Conservation (phyloP, 2,113 vertebrate species). For the Larimichthys polyactis region DNA sequence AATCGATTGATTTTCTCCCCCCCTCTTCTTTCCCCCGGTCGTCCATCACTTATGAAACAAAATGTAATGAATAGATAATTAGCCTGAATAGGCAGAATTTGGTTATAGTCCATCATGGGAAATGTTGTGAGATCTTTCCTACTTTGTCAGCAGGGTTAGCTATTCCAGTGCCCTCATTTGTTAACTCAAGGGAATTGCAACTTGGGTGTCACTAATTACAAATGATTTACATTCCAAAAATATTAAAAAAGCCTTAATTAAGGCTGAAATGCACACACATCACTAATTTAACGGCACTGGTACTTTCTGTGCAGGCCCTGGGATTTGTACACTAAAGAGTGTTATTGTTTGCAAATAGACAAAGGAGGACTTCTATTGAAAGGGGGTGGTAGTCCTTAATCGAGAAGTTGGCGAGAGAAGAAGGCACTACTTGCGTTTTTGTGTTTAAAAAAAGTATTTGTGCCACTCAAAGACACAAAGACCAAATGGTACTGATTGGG, state of each 20-base stretch:
- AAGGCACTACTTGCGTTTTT: neutral
- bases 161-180: constrained; percentile 60
- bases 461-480: neutral
- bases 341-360: constrained; percentile 6
- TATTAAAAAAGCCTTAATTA: constrained; percentile 59
- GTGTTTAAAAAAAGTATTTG: neutral
- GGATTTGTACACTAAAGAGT: neutral
- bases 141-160: constrained; percentile 75
- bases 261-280: constrained; percentile 44
- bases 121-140: constrained; percentile 57
- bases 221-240: constrained; percentile 60
- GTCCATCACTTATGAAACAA: constrained; percentile 77
- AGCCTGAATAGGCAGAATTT: constrained; percentile 77
- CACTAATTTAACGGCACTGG: constrained; percentile 34
- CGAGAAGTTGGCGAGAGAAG: constrained; percentile 1
- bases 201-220: constrained; percentile 65
- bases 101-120: constrained; percentile 60
- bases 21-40: constrained; percentile 22
- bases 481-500: neutral
- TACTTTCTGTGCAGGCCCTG: constrained; percentile 1
- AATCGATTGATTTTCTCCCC: constrained; percentile 50
- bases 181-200: constrained; percentile 61
- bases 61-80: constrained; percentile 80
- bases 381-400: constrained; percentile 17
- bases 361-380: neutral